A percentile compares a stretch with the other conserved stretches of the same genome.
These are phyloP conservation scores for Pristionchus pacificus DNA, from an alignment of 1,140 invertebrate genomes.

Conservation along the genomic window DNA sequence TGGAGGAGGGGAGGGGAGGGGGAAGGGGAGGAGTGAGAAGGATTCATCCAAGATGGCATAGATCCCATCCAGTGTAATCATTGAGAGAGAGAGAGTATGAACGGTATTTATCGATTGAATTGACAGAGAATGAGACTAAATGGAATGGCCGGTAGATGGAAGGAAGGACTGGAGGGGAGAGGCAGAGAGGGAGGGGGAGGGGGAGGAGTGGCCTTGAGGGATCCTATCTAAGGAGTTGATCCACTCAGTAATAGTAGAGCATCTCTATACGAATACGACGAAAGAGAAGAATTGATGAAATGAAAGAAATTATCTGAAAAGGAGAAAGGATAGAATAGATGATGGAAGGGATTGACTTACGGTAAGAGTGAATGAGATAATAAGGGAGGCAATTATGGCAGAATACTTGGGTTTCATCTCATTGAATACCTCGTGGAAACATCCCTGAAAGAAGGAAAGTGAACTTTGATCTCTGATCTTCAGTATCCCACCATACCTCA, in stretches of 20 bases:
- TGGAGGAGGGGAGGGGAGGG: too few species aligned
- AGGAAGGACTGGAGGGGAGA: too few species aligned
- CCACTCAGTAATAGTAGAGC: constrained; percentile 27
- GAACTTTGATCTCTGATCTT: neutral
- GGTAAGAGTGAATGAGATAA: constrained; percentile 14
- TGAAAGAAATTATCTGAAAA: constrained; percentile 18
- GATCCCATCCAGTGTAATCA: too few species aligned
- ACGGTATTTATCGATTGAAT: too few species aligned
- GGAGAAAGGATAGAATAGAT: neutral
- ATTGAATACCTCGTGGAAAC: constrained; percentile 13
- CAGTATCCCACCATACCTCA: neutral
- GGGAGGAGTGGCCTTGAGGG: neutral
- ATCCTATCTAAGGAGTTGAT: neutral
- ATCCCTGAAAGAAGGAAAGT: neutral
- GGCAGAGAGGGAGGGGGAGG: neutral
- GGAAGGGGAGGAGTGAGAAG: too few species aligned
- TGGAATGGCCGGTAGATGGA: too few species aligned
- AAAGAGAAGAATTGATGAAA: constrained; percentile 19
- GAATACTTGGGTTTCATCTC: constrained; percentile 18
- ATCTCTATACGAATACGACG: constrained; percentile 24
- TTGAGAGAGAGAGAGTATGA: too few species aligned
- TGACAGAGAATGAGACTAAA: too few species aligned
- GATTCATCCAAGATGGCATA: too few species aligned
- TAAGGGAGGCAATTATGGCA: constrained; percentile 19
- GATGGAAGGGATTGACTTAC: constrained; percentile 6